These are phyloP conservation scores for Pimpla rufipes DNA, from an alignment of 2,888 invertebrate species.

Conservation along the genomic window DNA sequence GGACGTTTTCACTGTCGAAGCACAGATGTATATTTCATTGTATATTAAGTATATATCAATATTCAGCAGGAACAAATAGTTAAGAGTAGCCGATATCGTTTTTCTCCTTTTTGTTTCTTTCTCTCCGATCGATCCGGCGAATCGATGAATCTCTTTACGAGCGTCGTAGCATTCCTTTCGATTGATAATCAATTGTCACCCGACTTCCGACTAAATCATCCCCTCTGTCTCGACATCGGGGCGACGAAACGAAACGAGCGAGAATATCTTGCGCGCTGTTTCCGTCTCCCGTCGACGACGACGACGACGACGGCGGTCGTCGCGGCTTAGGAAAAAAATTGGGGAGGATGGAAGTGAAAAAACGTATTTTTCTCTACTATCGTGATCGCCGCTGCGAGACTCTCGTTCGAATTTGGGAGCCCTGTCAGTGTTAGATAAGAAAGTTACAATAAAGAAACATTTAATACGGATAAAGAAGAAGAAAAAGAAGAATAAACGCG, in stretches of 20 bases:
- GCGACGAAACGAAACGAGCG: constrained; percentile 19
- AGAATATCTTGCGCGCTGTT: constrained; percentile 21
- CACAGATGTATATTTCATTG: constrained; percentile 83
- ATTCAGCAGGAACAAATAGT: constrained; percentile 63
- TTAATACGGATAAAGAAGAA: constrained; percentile 49
- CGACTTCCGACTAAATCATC: constrained; percentile 62
- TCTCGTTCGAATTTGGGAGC: constrained; percentile 53
- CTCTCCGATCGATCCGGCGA: constrained; percentile 58
- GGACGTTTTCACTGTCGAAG: constrained; percentile 82
- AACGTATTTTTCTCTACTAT: constrained; percentile 66
- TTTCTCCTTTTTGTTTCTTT: constrained; percentile 54
- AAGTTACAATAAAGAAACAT: constrained; percentile 57
- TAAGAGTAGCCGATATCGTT: constrained; percentile 71
- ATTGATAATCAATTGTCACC: constrained; percentile 51
- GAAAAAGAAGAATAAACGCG: constrained; percentile 22
- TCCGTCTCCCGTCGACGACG: no score
- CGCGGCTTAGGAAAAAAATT: constrained; percentile 44
- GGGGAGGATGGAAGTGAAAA: constrained; percentile 45
- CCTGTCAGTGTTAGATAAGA: constrained; percentile 49
- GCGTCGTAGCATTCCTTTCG: constrained; percentile 24
- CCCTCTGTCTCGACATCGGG: constrained; percentile 49
- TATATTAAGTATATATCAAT: constrained; percentile 79
- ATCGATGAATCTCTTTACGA: constrained; percentile 36
- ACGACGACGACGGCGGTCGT: constrained; percentile 21
- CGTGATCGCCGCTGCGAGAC: constrained; percentile 48